Evolutionary conservation across 2,797 vertebrate species (phyloP).

Genomic region (Myiothlypis chrysogaster): DNA sequence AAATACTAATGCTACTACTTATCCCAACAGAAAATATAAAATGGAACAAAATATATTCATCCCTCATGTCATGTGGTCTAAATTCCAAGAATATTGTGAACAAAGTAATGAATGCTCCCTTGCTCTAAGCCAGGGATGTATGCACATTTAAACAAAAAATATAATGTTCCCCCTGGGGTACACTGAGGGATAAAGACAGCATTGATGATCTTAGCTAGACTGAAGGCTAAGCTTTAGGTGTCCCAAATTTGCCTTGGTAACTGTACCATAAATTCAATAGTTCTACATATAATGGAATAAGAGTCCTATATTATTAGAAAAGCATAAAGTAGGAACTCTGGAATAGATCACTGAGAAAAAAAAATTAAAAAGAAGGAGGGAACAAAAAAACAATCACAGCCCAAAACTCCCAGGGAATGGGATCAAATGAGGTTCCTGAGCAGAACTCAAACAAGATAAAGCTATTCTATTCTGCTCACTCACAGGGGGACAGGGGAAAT

Average conservation of each 20-base stretch:
- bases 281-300: not conserved
- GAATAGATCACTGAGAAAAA: not conserved
- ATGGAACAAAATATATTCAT: not conserved
- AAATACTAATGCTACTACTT: not conserved
- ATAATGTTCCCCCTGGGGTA: not conserved
- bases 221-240: not conserved
- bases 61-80: not conserved
- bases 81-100: not conserved
- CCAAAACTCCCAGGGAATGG: not conserved
- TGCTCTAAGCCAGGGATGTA: not conserved
- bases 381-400: not conserved
- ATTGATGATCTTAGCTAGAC: not conserved
- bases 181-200: not conserved
- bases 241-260: not conserved
- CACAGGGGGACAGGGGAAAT: not conserved
- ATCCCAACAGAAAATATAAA: not conserved
- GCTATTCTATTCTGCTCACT: not conserved
- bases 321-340: not conserved
- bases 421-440: not conserved
- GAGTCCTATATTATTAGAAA: not conserved
- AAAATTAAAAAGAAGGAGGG: fast-evolving
- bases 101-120: not conserved
- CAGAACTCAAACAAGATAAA: not conserved
- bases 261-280: not conserved
- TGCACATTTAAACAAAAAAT: not conserved